Evolutionary conservation across 2,888 invertebrate species (phyloP), one percentile per base, ranked within the genome.

Genomic region (Chrysotoxum bicinctum): DNA sequence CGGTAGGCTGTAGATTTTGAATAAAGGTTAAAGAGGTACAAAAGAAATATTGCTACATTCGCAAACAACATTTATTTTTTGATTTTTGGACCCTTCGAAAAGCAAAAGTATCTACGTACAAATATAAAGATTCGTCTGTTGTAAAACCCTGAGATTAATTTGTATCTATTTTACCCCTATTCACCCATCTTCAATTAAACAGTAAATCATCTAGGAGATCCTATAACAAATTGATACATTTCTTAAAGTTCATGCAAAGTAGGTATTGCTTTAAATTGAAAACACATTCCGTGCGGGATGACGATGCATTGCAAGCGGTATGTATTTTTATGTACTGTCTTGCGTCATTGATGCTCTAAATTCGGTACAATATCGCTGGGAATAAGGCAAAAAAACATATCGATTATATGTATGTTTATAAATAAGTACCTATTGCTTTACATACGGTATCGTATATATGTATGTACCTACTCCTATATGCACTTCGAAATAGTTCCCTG

Each of bases 301-400:
- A 23, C 26, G 50, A 37, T 56, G 50, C 66, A 73, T 26, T 3
- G n/a, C 5, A 12, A 32, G 62, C 56, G 37, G 50, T 79, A 45
- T 75, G 21, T 54, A 62, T 83, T 35, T 83, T 26, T 83, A 78
- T 69, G 23, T 58, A 50, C 19, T 72, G 60, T 72, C 54, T 80
- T 84, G 84, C 84, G 84, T 84, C 84, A 84, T 80, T 84, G 80
- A 80, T 84, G 84, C 75, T 84, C 84, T 45, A 76, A 70, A 84
- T 84, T 75, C 54, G 66, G 35, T 48, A 70, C 35, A 66, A 69
- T 74, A 70, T 56, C 74, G 43, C 60, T 80, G 48, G 70, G 75
- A 84, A 80, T 84, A 60, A 75, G 70, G 70, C 69, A 75, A 75
- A 75, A 79, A 80, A 84, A n/a, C 35, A 70, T 40, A 32, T 64